These are phyloP conservation scores for Panthera tigris DNA, from an alignment of 2,113 vertebrate genomes.

Conservation along the genomic window DNA sequence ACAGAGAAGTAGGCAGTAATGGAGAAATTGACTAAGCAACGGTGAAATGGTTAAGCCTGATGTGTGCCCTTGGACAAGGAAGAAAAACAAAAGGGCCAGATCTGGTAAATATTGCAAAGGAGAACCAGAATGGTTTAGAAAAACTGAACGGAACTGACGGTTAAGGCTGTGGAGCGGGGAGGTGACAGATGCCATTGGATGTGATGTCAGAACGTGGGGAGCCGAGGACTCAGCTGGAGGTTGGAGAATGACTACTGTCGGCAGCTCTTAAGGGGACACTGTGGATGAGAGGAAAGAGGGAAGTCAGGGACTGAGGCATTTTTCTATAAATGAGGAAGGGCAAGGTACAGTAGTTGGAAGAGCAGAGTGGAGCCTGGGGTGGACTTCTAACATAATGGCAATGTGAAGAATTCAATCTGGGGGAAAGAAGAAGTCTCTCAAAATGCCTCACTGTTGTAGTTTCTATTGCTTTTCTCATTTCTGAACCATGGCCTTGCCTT, in stretches of 20 bases:
- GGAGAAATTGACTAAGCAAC: neutral
- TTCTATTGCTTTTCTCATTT: neutral
- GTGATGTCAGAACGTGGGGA: neutral
- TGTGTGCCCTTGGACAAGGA: neutral
- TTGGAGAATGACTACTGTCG: too few species aligned
- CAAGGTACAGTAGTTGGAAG: neutral
- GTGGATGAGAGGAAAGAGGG: neutral
- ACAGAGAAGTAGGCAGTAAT: neutral
- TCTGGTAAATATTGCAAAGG: neutral
- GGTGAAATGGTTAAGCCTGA: neutral
- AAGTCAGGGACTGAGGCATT: neutral
- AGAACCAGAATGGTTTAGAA: neutral
- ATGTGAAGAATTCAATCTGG: neutral
- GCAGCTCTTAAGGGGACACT: neutral
- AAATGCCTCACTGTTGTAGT: neutral
- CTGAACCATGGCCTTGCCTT: neutral
- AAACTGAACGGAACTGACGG: fast-evolving
- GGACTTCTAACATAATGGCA: neutral
- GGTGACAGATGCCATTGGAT: neutral
- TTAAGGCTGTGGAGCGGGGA: neutral
- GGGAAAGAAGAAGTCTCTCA: neutral
- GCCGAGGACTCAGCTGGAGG: neutral
- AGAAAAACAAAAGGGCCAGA: neutral
- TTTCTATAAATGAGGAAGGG: neutral
- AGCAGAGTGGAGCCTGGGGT: too few species aligned